These are phyloP conservation scores for Distichodus sexfasciatus DNA, from an alignment of 2,797 vertebrate species.

Conservation along the genomic window DNA sequence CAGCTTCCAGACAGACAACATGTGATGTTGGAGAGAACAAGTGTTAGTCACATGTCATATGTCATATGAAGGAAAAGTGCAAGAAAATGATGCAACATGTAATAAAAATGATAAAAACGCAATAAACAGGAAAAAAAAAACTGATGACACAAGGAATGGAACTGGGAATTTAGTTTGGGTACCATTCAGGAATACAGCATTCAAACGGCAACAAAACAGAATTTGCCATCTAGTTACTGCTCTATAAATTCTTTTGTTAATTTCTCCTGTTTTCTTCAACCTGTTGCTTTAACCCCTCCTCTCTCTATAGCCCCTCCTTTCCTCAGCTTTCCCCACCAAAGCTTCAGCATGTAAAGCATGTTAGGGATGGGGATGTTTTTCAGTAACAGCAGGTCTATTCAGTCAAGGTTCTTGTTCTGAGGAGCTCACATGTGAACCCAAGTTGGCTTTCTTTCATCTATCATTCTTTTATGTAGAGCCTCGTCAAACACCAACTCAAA, in stretches of 20 bases:
- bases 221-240: too few species aligned
- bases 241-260: not conserved
- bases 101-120: too few species aligned
- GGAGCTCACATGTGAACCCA: slow-evolving; percentile 23
- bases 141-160: not conserved
- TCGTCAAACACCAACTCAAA: not conserved
- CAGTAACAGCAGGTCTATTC: slow-evolving; percentile 38
- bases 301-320: too few species aligned
- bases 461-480: slow-evolving; percentile 7
- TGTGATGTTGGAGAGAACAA: not conserved
- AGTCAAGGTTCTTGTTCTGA: slow-evolving; percentile 26
- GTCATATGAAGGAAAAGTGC: not conserved
- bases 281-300: not conserved
- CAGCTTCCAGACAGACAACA: slow-evolving; percentile 1
- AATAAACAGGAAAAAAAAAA: not conserved
- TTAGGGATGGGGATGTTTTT: slow-evolving; percentile 50
- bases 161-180: too few species aligned
- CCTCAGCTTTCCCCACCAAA: too few species aligned
- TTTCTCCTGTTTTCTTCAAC: not conserved
- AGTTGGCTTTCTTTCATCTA: slow-evolving; percentile 24
- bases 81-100: slow-evolving; percentile 9
- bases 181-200: too few species aligned
- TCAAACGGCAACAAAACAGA: too few species aligned
- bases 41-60: slow-evolving; percentile 8
- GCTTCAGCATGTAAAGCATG: not conserved